Evolutionary conservation across 2,888 invertebrate species (phyloP).

Genomic region (Teleiodes luculella): DNA sequence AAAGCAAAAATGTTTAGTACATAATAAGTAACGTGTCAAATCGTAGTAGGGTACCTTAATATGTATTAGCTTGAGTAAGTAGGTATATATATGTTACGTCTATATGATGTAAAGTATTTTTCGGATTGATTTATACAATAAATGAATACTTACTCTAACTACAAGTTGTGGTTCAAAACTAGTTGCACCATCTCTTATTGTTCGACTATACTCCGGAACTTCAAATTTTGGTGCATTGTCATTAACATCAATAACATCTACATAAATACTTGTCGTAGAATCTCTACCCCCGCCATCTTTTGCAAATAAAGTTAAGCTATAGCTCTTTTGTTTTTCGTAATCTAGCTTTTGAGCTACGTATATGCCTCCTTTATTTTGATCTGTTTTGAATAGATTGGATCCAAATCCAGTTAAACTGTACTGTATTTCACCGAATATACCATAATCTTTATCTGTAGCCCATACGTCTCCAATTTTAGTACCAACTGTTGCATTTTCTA

Average conservation of each 20-base stretch:
- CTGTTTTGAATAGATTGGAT: constrained; percentile 85
- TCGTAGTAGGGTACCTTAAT: no score
- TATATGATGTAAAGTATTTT: no score
- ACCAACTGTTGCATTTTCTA: constrained; percentile 81
- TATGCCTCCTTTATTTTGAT: constrained; percentile 82
- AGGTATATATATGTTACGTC: no score
- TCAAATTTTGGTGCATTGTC: constrained; percentile 88
- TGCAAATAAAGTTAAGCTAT: constrained; percentile 88
- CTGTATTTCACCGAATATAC: constrained; percentile 83
- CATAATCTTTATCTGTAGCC: constrained; percentile 86
- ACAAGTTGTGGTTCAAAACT: constrained; percentile 89
- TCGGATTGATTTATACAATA: no score
- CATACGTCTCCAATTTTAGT: constrained; percentile 81
- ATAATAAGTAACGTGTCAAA: no score
- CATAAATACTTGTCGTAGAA: constrained; percentile 83
- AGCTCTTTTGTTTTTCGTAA: constrained; percentile 88
- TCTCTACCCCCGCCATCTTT: constrained; percentile 88
- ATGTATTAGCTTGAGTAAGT: no score
- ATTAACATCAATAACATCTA: constrained; percentile 86
- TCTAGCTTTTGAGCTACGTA: constrained; percentile 83
- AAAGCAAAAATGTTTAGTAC: no score
- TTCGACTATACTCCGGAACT: constrained; percentile 83
- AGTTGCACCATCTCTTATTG: constrained; percentile 86
- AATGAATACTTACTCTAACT: constrained; percentile 77
- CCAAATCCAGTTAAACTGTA: constrained; percentile 89